Evolutionary conservation across 2,113 vertebrate genomes (phyloP), one percentile per base, ranked within the genome.

Genomic region (Oplegnathus fasciatus): DNA sequence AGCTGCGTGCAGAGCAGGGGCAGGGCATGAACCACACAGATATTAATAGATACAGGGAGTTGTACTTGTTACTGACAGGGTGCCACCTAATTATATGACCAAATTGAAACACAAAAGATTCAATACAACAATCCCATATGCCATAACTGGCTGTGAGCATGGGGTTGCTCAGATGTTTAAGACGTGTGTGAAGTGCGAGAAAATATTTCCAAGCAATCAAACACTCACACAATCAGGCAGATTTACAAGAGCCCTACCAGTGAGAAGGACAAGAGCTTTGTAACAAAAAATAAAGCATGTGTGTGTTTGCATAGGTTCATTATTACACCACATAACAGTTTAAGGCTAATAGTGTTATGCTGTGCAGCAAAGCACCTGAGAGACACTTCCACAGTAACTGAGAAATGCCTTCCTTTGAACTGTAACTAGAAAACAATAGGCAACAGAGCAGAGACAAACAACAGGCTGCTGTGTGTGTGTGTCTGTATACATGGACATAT

Each of bases 1-100:
- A 86, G 86, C 87, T 83, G 87, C 66, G 32, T 80, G 78, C 74
- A 85, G 79, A 83, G 82, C 73, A 54, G 78, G 64, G 75, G 65
- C 79, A 81, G 84, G 87, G 87, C 88, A 73, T 83, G 82, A 89
- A 82, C 82, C 70, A 60, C 46, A 9, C 30, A 26, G 88, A 88
- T 94, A 94, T 95, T 95, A 92, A 93, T 92, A 94, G 92, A 89
- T 48, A 0, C 30, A 72, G 48, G 78, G 75, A 89, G 84, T 75
- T 88, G 85, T 78, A 88, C 89, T 89, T 92, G n/a, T n/a, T n/a
- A n/a, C n/a, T 86, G 84, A 83, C 82, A 77, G 79, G 72, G 68
- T 80, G 82, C 88, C 91, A 87, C 80, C 78, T 83, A 70, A 70
- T 85, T 88, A 81, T 86, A 72, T 34, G 66, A 44, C 40, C 61